Evolutionary conservation across 2,888 invertebrate genomes (phyloP).

Genomic region (Temnothorax rugatulus): DNA sequence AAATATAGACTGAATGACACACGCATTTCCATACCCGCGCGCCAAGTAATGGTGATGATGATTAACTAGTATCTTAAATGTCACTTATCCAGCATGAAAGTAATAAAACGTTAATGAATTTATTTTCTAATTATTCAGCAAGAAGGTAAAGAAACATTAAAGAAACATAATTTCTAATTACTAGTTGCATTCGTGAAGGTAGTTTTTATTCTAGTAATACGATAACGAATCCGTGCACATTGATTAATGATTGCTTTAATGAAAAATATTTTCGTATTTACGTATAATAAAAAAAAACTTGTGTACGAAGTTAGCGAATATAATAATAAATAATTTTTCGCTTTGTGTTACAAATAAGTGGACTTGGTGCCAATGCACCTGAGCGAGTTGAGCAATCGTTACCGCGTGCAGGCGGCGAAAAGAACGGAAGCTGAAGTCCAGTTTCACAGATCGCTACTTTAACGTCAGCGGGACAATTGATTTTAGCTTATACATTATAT

Average conservation of each 20-base stretch:
- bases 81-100: neutral
- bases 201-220: neutral
- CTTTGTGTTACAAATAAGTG: conserved; percentile 14
- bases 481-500: neutral
- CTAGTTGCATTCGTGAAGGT: neutral
- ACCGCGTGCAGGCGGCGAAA: conserved; percentile 18
- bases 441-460: conserved; percentile 37
- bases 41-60: conserved; percentile 9
- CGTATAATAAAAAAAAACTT: neutral
- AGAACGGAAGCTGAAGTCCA: conserved; percentile 32
- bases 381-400: conserved; percentile 32
- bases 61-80: conserved; percentile 9
- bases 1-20: conserved; percentile 27
- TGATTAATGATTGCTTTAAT: neutral
- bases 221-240: neutral
- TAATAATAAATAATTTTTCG: neutral
- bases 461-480: conserved; percentile 1
- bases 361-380: conserved; percentile 44
- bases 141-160: neutral
- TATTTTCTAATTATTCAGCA: neutral
- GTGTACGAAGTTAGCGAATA: neutral
- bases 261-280: neutral
- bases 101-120: conserved; percentile 18
- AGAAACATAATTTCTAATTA: neutral
- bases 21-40: neutral